Base-by-base conservation (phyloP, 2,888 invertebrate species). In the Arctia plantaginis region DNA sequence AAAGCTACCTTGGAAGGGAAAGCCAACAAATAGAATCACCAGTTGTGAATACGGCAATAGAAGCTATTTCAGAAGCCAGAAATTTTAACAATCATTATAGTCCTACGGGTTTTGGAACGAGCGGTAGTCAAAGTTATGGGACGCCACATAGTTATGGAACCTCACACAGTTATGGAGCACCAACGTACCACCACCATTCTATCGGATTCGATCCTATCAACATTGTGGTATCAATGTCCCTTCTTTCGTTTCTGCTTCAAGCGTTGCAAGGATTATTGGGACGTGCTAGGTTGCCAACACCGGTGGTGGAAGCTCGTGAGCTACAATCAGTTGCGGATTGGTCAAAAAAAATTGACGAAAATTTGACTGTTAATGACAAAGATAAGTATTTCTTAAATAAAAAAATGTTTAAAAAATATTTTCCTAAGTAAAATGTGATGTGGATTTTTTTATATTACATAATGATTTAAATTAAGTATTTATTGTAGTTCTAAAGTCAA, bases 141-240 rank as follows among this genome's bases (percentile, higher is more conserved):
- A 71, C 66, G 6, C 67, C 74, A 62, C 30, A 69, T 20, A 93
- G 69, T 66, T 73, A 73, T 59, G 69, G 33, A 18, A 23, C 59
- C 23, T n/a, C 73, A 51, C 41, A 69, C 23, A 93, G 91, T 75
- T 91, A 91, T 77, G 91, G 87, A 35, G 68, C 81, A 23, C 87
- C 89, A 23, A 91, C 93, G 1, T 95, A 95, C 79, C 95, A 96
- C 80, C 96, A 96, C 76, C 95, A 96, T 83, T 95, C 95, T 1
- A 94, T 96, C 71, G 95, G 95, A n/a, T 94, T 96, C 76, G 96
- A 96, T 88, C 96, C 96, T 15, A 89, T 96, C 69, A 96, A 96
- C 79, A 95, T 96, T 41, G 91, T 96, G 1, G 93, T 96, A 0
- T 96, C 96, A 0, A 86, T 96, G 85, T 96, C 96, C 7, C 86